Base-by-base conservation (phyloP, 1,140 invertebrate species). In the Maconellicoccus hirsutus region DNA sequence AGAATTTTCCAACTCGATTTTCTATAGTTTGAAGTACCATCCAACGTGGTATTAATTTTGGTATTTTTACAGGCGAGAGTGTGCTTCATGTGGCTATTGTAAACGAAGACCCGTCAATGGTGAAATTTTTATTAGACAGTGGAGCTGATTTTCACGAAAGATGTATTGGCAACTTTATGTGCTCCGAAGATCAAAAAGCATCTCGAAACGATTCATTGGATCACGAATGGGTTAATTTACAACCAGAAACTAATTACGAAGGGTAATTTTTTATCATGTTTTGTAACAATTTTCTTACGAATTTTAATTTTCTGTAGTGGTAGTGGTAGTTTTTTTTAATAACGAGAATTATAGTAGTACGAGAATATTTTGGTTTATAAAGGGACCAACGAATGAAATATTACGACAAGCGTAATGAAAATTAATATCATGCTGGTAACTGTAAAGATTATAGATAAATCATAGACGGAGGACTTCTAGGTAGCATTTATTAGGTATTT, bases 91-190 rank as follows among this genome's bases (percentile, higher is more conserved):
- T 98, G 78, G 94, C 96, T 0, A 98, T 98, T 75, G 95, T 98
- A 0, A 98, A 98, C 79, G 96, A 98, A 78, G 96, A 99, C 79
- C 94, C 95, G 0, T 87, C 91, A 0, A 95, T 98, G 93, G 94
- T 98, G 0, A 98, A 97, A 80, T 98, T 91, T 79, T 81, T 98
- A 6, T 79, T 99, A 33, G 93, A 98, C 76, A 88, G 91, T 71
- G 93, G 94, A 2, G 93, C 92, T 0, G 87, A 98, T 78, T 88
- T 92, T 39, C 87, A 96, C 75, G 92, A 96, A 79, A 81, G 95
- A 25, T 96, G 93, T 76, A 91, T 89, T 74, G 96, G 96, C 0
- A 94, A 92, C 75, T 98, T 98, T 76, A 98, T 98, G 90, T 91
- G 89, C 72, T 92, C 96, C 0, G 95, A 98, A 80, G 97, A 99